Evolutionary conservation across 2,797 vertebrate species (phyloP), one percentile per base, ranked within the genome.

Genomic region (Neosalanx taihuensis): DNA sequence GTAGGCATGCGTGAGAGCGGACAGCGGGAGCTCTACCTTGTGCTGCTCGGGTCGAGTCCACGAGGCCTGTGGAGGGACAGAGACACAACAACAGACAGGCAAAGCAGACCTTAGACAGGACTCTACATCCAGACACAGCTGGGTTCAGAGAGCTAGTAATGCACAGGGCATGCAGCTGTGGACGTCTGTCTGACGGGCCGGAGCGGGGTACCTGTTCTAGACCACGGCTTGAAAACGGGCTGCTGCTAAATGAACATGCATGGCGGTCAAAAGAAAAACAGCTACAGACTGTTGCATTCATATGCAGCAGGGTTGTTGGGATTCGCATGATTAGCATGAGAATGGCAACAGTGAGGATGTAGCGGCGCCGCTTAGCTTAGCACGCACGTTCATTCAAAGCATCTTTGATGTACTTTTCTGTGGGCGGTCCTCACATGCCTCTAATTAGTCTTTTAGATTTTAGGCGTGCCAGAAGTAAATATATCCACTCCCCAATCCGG

Each of bases 21-120:
- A 49, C 63, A 12, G 89, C 94, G 92, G 91, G 90, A 88, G 90
- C 91, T 91, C 95, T 99, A 99, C 98, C 98, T 99, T 97, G 94
- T 98, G 95, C 83, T 97, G 96, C 92, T 98, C 96, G 83, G 96
- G 96, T 88, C 98, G 95, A 94, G 96, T 99, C 98, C 98, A 99
- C 84, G 98, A 99, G 90, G 97, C 97, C 98, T 99, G 96, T 89
- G 95, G 90, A 9, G 41, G 41, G 94, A 97, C 93, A 98, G 91
- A 98, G 94, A 97, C 89, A 96, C 89, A 95, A 95, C 92, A 91
- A 88, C 94, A 91, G 86, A 90, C 79, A 91, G 67, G 86, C 89
- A 92, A 84, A 93, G 88, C 83, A 86, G 74, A 88, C 92, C 94
- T 98, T 93, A 88, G 92, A 94, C 90, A 92, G 76, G 72, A 81